phyloP scores from a whole-genome alignment of 2,888 invertebrate species.

The Bimastos eiseni region DNA sequence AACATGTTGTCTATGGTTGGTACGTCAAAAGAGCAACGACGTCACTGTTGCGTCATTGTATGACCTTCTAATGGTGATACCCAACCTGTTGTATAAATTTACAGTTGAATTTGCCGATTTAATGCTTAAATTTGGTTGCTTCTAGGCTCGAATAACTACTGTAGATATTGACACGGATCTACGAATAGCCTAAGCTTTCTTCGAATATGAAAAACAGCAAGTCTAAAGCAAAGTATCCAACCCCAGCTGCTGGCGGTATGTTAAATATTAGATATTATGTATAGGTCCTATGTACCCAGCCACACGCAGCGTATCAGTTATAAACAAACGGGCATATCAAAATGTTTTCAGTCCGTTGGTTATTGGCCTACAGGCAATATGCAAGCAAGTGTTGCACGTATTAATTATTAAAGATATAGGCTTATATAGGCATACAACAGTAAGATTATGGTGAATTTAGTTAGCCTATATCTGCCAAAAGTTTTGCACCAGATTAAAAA shows the following conservation, averaged over 20 bases:
- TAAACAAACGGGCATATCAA: neutral
- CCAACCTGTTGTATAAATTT: neutral
- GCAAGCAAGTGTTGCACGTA: too few relatives aligned
- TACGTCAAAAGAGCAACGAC: neutral
- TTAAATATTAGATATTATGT: neutral
- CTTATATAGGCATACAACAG: too few relatives aligned
- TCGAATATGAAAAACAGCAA: neutral
- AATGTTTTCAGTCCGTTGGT: neutral
- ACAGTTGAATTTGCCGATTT: neutral
- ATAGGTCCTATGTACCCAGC: too few relatives aligned
- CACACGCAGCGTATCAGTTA: too few relatives aligned
- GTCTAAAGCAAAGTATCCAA: neutral
- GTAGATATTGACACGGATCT: neutral
- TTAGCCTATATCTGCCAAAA: too few relatives aligned
- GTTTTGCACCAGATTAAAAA: too few relatives aligned
- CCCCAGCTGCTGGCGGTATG: neutral
- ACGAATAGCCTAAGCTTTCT: neutral
- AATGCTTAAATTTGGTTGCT: neutral
- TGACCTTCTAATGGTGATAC: neutral
- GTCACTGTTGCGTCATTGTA: slow-evolving; percentile 4
- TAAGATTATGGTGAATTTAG: too few relatives aligned
- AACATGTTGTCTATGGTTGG: too few relatives aligned
- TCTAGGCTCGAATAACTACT: neutral
- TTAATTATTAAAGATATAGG: too few relatives aligned
- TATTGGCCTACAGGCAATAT: too few relatives aligned